These are phyloP conservation scores for Mirounga angustirostris DNA, from an alignment of 2,113 vertebrate genomes.

Conservation along the genomic window DNA sequence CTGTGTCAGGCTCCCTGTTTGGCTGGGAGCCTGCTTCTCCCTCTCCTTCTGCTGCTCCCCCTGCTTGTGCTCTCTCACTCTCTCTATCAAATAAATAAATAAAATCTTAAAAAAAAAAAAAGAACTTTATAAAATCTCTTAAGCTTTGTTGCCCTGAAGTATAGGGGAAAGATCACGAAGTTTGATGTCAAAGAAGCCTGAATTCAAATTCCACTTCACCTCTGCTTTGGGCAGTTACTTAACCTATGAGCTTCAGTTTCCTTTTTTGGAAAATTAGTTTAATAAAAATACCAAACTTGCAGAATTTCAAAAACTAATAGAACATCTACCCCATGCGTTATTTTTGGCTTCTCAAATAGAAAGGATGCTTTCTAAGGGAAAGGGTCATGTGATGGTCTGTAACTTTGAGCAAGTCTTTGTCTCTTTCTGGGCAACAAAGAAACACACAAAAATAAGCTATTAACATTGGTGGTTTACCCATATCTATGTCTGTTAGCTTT, in stretches of 20 bases:
- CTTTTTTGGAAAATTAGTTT: not conserved
- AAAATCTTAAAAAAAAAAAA: not conserved
- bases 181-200: not conserved
- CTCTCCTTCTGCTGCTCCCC: too few relatives aligned
- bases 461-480: not conserved
- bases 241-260: not conserved
- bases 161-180: not conserved
- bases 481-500: not conserved
- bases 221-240: not conserved
- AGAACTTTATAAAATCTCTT: not conserved
- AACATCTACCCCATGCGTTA: not conserved
- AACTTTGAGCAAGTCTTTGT: not conserved
- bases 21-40: too few relatives aligned
- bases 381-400: not conserved
- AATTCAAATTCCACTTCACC: not conserved
- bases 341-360: not conserved
- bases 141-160: not conserved
- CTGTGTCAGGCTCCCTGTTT: too few relatives aligned
- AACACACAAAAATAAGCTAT: not conserved
- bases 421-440: not conserved
- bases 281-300: not conserved
- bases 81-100: too few relatives aligned
- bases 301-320: not conserved
- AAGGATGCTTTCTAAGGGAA: not conserved
- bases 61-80: too few relatives aligned